These are phyloP conservation scores for Trissolcus brochymenae DNA, from an alignment of 2,888 invertebrate species.

Conservation along the genomic window DNA sequence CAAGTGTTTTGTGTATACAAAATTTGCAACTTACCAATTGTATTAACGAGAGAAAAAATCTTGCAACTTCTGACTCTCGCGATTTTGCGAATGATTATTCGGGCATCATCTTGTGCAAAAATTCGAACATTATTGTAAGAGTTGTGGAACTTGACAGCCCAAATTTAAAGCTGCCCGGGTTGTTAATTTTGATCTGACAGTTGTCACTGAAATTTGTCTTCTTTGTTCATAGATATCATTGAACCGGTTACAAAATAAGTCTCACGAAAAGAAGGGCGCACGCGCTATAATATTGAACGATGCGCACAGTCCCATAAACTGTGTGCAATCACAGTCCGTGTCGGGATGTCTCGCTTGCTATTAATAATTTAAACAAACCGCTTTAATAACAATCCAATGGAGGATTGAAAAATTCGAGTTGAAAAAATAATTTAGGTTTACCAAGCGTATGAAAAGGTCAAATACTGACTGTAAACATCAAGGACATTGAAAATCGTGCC, in stretches of 20 bases:
- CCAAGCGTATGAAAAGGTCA: no score
- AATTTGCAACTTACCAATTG: slow-evolving; percentile 1
- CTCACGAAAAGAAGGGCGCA: slow-evolving; percentile 51
- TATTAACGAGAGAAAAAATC: neutral
- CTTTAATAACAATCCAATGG: neutral
- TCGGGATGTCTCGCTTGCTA: slow-evolving; percentile 10
- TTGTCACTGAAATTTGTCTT: slow-evolving; percentile 35
- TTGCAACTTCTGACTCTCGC: no score
- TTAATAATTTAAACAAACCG: slow-evolving; percentile 5
- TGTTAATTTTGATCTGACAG: slow-evolving; percentile 26
- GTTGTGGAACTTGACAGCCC: no score
- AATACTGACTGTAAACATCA: no score
- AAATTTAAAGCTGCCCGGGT: no score
- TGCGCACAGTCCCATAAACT: slow-evolving; percentile 40
- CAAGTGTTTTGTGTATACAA: neutral
- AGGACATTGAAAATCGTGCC: no score
- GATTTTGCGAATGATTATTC: no score
- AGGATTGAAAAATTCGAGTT: no score
- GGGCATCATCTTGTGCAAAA: no score
- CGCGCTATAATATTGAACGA: slow-evolving; percentile 58
- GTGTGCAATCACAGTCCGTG: slow-evolving; percentile 5
- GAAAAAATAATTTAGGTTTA: no score
- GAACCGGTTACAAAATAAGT: slow-evolving; percentile 50
- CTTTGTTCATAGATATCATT: slow-evolving; percentile 49
- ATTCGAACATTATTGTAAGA: no score